phyloP scores from a whole-genome alignment of 2,888 invertebrate species.

The Chromoteleia sp. region DNA sequence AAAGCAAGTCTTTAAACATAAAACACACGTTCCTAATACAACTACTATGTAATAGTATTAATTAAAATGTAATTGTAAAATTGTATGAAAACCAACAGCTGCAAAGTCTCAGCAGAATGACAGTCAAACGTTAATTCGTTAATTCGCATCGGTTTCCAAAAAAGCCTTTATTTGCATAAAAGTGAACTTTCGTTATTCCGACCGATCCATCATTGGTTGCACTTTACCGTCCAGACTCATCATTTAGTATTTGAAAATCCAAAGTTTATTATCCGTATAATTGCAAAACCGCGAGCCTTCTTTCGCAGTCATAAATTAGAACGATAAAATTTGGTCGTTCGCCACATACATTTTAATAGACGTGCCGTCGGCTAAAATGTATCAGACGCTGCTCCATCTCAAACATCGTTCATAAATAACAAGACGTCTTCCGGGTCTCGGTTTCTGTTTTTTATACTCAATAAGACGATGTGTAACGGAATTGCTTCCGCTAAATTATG shows the following conservation, averaged over 20 bases:
- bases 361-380: slow-evolving; percentile 6
- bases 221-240: neutral
- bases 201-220: slow-evolving; percentile 12
- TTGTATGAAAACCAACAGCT: too few relatives aligned
- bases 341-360: slow-evolving; percentile 21
- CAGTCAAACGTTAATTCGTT: too few relatives aligned
- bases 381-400: slow-evolving; percentile 4
- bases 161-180: neutral
- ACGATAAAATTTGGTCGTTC: slow-evolving; percentile 44
- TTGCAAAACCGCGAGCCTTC: slow-evolving; percentile 22
- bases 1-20: too few relatives aligned
- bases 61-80: too few relatives aligned
- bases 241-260: slow-evolving; percentile 26
- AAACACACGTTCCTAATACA: too few relatives aligned
- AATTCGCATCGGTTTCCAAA: too few relatives aligned
- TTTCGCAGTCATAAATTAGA: slow-evolving; percentile 30
- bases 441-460: slow-evolving; percentile 9
- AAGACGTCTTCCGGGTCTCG: slow-evolving; percentile 16
- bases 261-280: slow-evolving; percentile 53
- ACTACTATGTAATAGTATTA: too few relatives aligned
- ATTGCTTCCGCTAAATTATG: slow-evolving; percentile 31
- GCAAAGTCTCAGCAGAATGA: too few relatives aligned
- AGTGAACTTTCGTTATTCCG: neutral
- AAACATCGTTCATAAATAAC: slow-evolving; percentile 49
- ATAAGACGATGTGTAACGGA: slow-evolving; percentile 21